Base-by-base conservation (phyloP, 1,140 invertebrate species). In the Drosophila repletoides region DNA sequence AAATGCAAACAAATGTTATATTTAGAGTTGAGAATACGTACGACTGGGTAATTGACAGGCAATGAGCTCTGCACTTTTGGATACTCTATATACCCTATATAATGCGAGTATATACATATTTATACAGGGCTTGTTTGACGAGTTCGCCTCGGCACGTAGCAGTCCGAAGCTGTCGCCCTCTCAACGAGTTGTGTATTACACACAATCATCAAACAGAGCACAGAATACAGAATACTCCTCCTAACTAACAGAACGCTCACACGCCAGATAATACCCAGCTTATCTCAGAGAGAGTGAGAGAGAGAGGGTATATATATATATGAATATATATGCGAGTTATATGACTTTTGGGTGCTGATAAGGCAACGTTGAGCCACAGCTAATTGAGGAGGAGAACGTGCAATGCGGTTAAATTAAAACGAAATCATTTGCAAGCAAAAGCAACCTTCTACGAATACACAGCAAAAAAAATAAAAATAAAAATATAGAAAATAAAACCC, bases 311-410 rank as follows among this genome's bases (percentile, higher is more conserved):
- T 41, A 7, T 34, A 53, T 53, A 55, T 65, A 45, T 59, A 41
- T 26, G 6, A 6, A n/a, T 59, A 24, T 66, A 2, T 10, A 28
- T 31, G 19, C 29, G 43, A 56, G 55, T 86, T 86, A 86, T 86
- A 86, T 86, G 80, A 80, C 80, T 86, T 86, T 81, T 75, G 61
- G 76, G 58, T 63, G 58, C 72, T 80, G 80, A 86, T 86, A 86
- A 86, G 80, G 36, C 41, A 1, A 28, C 19, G 38, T 51, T 38
- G 74, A 60, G 68, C 48, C 46, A 14, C 38, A 48, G 69, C 70
- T 86, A 84, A 86, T 86, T 86, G 80, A 83, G 55, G 72, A 68
- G 55, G 53, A 29, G 9, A 2, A 4, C 38, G 28, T 24, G 43
- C 31, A 48, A 74, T 55, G 77, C 76, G 79, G 77, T 74, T 84